Base-by-base conservation (phyloP, 2,888 invertebrate genomes). In the Mythimna ferrago region DNA sequence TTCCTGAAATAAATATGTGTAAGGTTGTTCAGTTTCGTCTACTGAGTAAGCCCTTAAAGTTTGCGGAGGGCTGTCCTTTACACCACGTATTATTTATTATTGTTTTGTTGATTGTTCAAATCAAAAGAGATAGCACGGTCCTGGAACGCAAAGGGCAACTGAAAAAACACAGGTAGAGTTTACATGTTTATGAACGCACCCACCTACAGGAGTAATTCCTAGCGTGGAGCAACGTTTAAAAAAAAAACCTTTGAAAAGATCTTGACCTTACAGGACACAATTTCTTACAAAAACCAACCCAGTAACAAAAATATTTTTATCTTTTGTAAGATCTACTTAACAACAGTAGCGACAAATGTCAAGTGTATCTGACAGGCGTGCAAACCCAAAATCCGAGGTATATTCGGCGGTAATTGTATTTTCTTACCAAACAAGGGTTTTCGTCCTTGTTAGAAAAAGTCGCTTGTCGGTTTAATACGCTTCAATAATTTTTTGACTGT, bases 381-480 rank as follows among this genome's bases (percentile, higher is more conserved):
- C 67, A 73, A 78, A 75, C 76, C 76, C 82, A 88, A 88, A 86
- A 84, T 79, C 73, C 70, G 75, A 80, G 83, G 87, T 89, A 88
- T 90, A 88, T 89, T 88, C 83, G 80, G 72, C 80, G 75, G 87
- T 89, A 89, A 91, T 92, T 91, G 88, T 91, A 87, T 91, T 91
- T 89, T 89, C 87, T 87, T 86, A 83, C 76, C 79, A 86, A 89
- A 90, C 83, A 87, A 65, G 73, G 73, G 80, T 76, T 81, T 48
- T 48, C 16, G 48, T 48, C 48, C 48, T 35, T 4, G 19, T 58
- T 9, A 7, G 32, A 58, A 32, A 57, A 26, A 14, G 26, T 26
- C 26, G 56, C 32, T 32, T 16, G 2, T 57, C 16, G 32, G 32
- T 32, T 56, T 26, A 26, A 56, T 32, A 41, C 41, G 32, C 44